Evolutionary conservation across 2,888 invertebrate genomes (phyloP).

Genomic region (Cosmopolites sordidus): DNA sequence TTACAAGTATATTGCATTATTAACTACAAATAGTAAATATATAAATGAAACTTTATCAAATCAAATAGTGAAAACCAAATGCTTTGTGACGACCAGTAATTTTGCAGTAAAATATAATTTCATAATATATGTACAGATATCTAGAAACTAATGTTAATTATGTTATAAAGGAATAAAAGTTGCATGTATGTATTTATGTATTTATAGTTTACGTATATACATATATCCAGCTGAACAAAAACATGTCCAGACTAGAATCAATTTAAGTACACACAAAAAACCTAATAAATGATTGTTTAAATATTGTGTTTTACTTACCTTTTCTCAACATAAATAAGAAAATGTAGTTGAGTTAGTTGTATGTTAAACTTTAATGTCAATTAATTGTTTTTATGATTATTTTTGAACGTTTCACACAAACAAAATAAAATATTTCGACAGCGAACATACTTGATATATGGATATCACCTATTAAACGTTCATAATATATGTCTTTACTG

Average conservation of each 20-base stretch:
- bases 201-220: slow-evolving; percentile 19
- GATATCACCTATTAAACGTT: no score
- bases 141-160: slow-evolving; percentile 33
- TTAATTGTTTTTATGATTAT: no score
- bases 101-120: slow-evolving; percentile 14
- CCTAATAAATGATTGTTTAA: slow-evolving; percentile 11
- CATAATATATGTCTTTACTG: no score
- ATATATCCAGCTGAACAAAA: slow-evolving; percentile 13
- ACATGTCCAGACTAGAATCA: slow-evolving; percentile 36
- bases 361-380: no score
- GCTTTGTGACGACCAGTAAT: slow-evolving; percentile 14
- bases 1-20: not conserved
- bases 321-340: no score
- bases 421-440: no score
- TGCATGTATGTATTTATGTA: slow-evolving; percentile 30
- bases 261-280: slow-evolving; percentile 16
- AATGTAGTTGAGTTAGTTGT: no score
- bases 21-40: not conserved
- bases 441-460: no score
- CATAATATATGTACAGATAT: slow-evolving; percentile 22
- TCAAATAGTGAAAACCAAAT: not conserved
- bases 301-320: not conserved
- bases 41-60: not conserved
- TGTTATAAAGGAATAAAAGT: slow-evolving; percentile 38
- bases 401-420: no score